Percentiles rank a stretch among this genome's conserved stretches.
Conservation (phyloP, 2,797 vertebrate species). For the Periophthalmus magnuspinnatus region DNA sequence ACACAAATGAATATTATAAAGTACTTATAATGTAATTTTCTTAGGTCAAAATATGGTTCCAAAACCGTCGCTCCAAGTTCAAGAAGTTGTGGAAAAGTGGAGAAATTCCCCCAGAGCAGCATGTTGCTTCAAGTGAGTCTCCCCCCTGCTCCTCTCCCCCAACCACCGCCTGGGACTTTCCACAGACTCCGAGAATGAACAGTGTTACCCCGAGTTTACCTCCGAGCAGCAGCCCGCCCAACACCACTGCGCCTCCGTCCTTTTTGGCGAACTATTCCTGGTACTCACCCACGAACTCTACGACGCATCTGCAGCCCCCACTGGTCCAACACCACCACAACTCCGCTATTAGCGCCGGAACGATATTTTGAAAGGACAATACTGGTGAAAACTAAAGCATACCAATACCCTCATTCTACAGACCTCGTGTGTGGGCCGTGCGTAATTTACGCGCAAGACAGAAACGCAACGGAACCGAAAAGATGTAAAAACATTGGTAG, state of each 20-base stretch:
- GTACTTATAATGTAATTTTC: constrained; percentile 20
- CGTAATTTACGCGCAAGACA: constrained; percentile 45
- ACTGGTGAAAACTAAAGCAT: constrained; percentile 49
- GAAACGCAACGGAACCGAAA: constrained; percentile 47
- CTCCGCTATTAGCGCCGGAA: constrained; percentile 84
- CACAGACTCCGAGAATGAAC: constrained; percentile 84
- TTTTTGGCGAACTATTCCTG: constrained; percentile 94
- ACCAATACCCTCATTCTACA: constrained; percentile 54
- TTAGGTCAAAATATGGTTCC: constrained; percentile 98
- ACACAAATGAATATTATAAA: not conserved
- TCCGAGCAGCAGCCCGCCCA: constrained; percentile 84
- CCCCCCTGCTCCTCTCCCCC: constrained; percentile 86
- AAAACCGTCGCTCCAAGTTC: constrained; percentile 96
- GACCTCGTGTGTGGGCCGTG: constrained; percentile 48
- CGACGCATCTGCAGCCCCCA: constrained; percentile 82
- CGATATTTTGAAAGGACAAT: constrained; percentile 85
- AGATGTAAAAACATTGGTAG: constrained; percentile 54
- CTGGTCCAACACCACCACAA: constrained; percentile 85
- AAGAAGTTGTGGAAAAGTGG: constrained; percentile 98
- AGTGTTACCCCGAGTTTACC: constrained; percentile 75
- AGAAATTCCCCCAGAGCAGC: constrained; percentile 88
- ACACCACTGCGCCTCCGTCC: constrained; percentile 81
- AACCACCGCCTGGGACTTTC: constrained; percentile 88
- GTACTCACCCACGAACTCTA: constrained; percentile 86
- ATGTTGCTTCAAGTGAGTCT: constrained; percentile 83